A percentile compares a stretch with the other conserved stretches of the same genome.
phyloP scores from a whole-genome alignment of 1,140 invertebrate genomes.

The Nebria ingens region DNA sequence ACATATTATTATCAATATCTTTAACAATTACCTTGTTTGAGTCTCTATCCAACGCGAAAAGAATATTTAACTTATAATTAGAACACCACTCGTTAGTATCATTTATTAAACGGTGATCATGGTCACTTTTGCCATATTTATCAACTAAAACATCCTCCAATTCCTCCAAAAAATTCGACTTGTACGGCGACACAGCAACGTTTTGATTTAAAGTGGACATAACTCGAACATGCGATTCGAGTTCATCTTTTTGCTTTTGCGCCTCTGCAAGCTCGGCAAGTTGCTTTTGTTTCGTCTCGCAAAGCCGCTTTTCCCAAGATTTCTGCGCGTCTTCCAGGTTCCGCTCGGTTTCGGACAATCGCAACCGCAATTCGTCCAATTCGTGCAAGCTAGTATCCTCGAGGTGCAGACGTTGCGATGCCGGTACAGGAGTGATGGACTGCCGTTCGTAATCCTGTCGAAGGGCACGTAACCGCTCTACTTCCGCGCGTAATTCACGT shows the following conservation, averaged over 20 bases:
- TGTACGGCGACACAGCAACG: conserved; percentile 35
- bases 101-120: background rate
- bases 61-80: background rate
- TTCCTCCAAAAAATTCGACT: conserved; percentile 43
- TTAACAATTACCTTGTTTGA: background rate
- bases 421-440: conserved; percentile 26
- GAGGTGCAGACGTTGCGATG: conserved; percentile 27
- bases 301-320: conserved; percentile 43
- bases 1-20: background rate
- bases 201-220: conserved; percentile 28
- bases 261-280: conserved; percentile 43
- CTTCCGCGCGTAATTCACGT: conserved; percentile 54
- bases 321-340: conserved; percentile 43
- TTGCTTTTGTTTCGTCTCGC: conserved; percentile 26
- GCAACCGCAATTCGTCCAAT: conserved; percentile 38
- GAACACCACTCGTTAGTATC: background rate
- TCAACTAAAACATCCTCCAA: conserved; percentile 39
- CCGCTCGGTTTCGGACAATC: conserved; percentile 50
- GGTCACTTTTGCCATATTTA: background rate
- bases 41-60: background rate
- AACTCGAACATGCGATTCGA: conserved; percentile 36
- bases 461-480: conserved; percentile 48
- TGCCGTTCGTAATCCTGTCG: conserved; percentile 44
- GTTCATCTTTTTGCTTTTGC: conserved; percentile 45
- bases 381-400: conserved; percentile 35